Evolutionary conservation across 2,797 vertebrate genomes (phyloP).

Genomic region (Channallabes apus): DNA sequence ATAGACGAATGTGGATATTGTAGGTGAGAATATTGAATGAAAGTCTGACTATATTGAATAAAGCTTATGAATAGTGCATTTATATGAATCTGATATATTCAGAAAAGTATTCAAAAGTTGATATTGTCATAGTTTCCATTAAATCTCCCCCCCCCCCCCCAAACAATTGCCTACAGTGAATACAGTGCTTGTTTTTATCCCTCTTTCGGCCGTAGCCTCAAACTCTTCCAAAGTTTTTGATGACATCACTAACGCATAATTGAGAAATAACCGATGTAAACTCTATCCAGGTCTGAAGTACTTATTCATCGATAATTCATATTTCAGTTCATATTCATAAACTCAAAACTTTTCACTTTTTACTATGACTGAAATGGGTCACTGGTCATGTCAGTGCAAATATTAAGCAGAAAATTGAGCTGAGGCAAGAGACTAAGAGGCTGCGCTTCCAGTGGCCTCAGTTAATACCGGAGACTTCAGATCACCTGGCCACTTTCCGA

Average conservation of each 20-base stretch:
- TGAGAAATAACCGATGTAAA: neutral
- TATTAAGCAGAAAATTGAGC: neutral
- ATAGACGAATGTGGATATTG: too few species aligned
- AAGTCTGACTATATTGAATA: too few species aligned
- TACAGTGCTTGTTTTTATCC: neutral
- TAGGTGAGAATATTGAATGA: too few species aligned
- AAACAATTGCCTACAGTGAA: too few species aligned
- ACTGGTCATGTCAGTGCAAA: neutral
- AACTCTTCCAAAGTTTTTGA: neutral
- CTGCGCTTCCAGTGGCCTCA: neutral
- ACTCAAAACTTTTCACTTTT: neutral
- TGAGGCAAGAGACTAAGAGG: neutral
- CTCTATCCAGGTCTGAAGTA: neutral
- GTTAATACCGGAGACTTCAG: neutral
- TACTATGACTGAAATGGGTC: neutral
- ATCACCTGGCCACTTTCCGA: neutral
- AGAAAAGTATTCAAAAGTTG: too few species aligned
- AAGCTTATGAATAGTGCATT: too few species aligned
- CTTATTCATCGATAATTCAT: neutral
- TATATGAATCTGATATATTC: too few species aligned
- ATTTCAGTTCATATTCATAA: neutral
- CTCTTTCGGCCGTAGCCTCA: neutral
- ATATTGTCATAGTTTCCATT: too few species aligned
- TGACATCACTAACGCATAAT: neutral
- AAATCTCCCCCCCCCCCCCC: too few species aligned